Evolutionary conservation across 2,888 invertebrate genomes (phyloP), one percentile per base, ranked within the genome.

Genomic region (Melieria omissa): DNA sequence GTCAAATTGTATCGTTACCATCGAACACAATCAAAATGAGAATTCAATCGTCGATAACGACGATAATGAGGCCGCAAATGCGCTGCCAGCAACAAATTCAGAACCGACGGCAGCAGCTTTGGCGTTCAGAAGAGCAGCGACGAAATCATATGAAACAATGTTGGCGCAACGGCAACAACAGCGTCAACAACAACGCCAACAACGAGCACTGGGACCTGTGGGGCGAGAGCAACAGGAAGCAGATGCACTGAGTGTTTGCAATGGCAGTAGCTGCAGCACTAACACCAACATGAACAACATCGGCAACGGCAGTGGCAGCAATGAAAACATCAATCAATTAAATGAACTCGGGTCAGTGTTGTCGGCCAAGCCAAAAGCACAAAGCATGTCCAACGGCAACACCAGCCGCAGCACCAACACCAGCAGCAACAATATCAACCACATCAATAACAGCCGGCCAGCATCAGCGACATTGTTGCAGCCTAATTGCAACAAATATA

Each of bases 1-100:
- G 83, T 85, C 87, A 78, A 86, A 87, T 84, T 87, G 88, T 82
- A 86, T 87, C 80, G 86, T 86, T 77, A 86, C 85, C 81, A 87
- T 86, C 78, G 86, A 86, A 78, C 83, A 81, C 79, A 84, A 79
- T 79, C 85, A 82, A 77, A 82, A 77, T 66, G 80, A 78, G 75
- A 78, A 77, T 76, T 77, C 78, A 68, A 78, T 78, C 76, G 78
- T 75, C 68, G 77, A 71, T 72, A 75, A 76, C 70, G 73, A 14
- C 68, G 16, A 57, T 70, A 76, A 75, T 29, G 29, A 29, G 29
- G 29, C 29, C 29, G 29, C 29, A 55, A 29, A 65, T n/a, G 8
- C 16, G 16, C 12, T 65, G 58, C 61, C 55, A 58, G 65, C 54
- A 71, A 0, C 71, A 47, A n/a, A 71, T 69, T 60, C 73, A 74